Evolutionary conservation across 2,113 vertebrate species (phyloP).

Genomic region (Ondatra zibethicus): DNA sequence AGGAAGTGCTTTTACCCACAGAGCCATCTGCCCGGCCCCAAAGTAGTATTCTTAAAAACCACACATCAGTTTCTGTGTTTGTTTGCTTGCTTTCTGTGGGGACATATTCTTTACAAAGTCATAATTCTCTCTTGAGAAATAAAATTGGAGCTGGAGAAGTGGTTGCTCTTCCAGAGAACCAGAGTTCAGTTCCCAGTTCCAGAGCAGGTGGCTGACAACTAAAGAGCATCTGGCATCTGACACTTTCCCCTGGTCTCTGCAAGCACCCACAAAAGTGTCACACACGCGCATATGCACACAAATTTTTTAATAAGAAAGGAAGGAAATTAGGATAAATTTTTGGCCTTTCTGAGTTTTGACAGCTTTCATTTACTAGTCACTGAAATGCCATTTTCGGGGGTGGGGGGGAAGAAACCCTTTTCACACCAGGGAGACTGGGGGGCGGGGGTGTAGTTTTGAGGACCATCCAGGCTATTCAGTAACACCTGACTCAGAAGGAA

Average conservation of each 20-base stretch:
- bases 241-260: not conserved
- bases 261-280: no score
- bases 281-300: no score
- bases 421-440: not conserved
- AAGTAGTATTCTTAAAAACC: constrained; percentile 46
- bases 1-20: not conserved
- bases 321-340: not conserved
- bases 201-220: not conserved
- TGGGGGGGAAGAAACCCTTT: no score
- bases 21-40: not conserved
- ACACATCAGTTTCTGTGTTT: not conserved
- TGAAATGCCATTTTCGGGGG: constrained; percentile 50
- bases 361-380: not conserved
- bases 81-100: not conserved
- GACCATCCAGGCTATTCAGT: no score
- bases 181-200: not conserved
- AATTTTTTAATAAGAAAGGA: not conserved
- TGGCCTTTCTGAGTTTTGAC: not conserved
- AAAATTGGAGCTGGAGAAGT: not conserved
- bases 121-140: constrained; percentile 32
- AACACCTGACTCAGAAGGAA: not conserved
- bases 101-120: not conserved
- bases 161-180: not conserved
- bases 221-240: not conserved
- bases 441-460: not conserved